phyloP scores from a whole-genome alignment of 2,888 invertebrate species.

The Hyppa rectilinea region DNA sequence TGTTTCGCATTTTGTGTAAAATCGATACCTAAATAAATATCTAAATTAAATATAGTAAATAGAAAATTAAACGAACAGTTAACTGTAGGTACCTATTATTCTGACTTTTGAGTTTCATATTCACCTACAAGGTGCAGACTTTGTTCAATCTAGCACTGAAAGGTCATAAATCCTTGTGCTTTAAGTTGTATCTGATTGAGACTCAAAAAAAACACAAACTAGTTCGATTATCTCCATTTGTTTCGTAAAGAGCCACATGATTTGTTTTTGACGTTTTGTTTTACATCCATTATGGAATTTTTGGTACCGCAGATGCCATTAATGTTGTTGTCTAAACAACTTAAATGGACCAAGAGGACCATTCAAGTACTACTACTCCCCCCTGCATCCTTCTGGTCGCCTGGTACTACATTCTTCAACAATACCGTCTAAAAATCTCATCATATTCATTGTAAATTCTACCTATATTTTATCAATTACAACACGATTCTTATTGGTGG shows the following conservation, averaged over 20 bases:
- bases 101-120: background rate
- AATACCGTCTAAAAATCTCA: constrained; percentile 26
- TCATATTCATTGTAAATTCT: constrained; percentile 41
- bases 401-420: background rate
- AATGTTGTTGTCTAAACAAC: constrained; percentile 2
- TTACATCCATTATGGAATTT: too few relatives aligned
- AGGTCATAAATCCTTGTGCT: background rate
- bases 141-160: background rate
- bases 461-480: constrained; percentile 50
- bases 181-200: background rate
- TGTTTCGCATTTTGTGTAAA: constrained; percentile 66
- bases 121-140: background rate
- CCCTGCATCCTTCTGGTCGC: background rate
- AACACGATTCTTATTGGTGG: constrained; percentile 59
- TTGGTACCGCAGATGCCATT: background rate
- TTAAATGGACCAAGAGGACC: background rate
- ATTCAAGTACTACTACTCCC: too few relatives aligned
- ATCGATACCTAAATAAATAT: constrained; percentile 63
- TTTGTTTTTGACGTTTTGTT: background rate
- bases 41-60: constrained; percentile 29
- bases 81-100: background rate
- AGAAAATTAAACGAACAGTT: constrained; percentile 5
- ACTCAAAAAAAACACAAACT: background rate
- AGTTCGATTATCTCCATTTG: background rate
- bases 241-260: background rate